Evolutionary conservation across 2,113 vertebrate genomes (phyloP).

Genomic region (Pimephales promelas): DNA sequence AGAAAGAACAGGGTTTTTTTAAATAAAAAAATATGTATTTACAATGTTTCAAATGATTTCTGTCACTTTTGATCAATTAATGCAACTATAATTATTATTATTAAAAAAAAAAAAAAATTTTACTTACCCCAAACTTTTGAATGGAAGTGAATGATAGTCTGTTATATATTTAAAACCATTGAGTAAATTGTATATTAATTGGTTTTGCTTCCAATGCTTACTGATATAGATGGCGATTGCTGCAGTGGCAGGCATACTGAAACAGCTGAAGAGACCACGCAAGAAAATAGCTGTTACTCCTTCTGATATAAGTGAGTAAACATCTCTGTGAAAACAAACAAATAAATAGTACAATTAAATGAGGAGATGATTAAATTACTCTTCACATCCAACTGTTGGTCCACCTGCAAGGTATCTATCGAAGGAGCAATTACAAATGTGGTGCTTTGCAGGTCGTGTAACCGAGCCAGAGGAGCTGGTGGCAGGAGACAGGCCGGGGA

Average conservation of each 20-base stretch:
- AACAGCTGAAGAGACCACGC: slow-evolving; percentile 88
- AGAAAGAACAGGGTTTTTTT: background rate
- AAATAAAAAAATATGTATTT: too few species aligned
- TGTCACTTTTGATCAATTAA: background rate
- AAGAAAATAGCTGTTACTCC: slow-evolving; percentile 86
- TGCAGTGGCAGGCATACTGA: slow-evolving; percentile 91
- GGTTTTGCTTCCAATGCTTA: background rate
- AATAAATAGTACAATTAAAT: background rate
- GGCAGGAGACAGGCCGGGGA: slow-evolving; percentile 88
- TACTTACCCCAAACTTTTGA: background rate
- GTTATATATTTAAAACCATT: background rate
- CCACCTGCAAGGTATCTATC: background rate
- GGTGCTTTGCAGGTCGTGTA: slow-evolving; percentile 76
- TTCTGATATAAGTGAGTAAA: slow-evolving; percentile 86
- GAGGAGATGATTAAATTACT: background rate
- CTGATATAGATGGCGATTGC: slow-evolving; percentile 87
- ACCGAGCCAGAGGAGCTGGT: slow-evolving; percentile 73
- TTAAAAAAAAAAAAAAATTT: background rate
- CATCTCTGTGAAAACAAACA: background rate
- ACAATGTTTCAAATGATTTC: too few species aligned
- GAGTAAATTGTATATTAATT: background rate
- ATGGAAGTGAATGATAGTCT: background rate
- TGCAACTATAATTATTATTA: background rate
- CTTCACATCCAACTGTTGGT: background rate
- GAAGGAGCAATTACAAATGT: background rate